Conservation (phyloP, 2,797 vertebrate species). For the Notamacropus eugenii region DNA sequence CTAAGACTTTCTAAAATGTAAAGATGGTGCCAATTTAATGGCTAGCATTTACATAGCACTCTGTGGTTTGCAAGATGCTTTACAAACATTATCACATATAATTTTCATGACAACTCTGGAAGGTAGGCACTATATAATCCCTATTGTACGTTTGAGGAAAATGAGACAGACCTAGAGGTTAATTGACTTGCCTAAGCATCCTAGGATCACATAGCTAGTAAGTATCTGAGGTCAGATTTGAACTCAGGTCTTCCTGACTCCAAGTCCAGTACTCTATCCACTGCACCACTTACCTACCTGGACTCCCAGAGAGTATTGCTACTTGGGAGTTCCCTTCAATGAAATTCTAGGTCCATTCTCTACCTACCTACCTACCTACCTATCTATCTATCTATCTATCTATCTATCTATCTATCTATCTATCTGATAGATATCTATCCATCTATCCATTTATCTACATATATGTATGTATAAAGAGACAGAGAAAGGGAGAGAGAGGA, state of each 20-base stretch:
- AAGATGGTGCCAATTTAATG: not conserved
- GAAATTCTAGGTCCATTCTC: not conserved
- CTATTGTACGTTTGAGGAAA: conserved; percentile 12
- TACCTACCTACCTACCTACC: not conserved
- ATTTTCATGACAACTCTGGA: not conserved
- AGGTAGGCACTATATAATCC: not conserved
- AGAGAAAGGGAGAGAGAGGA: not conserved
- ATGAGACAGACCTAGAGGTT: not conserved
- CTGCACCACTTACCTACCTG: not conserved
- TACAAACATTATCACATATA: not conserved
- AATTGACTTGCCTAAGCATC: not conserved
- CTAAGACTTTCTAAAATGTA: not conserved
- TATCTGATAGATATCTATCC: too few relatives aligned
- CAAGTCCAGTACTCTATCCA: not conserved
- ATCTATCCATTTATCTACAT: too few relatives aligned
- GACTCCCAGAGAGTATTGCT: not conserved
- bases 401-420: too few relatives aligned
- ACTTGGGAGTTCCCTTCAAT: not conserved
- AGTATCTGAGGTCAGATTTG: conserved; percentile 5
- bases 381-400: not conserved
- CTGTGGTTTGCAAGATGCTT: not conserved
- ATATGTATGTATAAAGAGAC: too few relatives aligned
- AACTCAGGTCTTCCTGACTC: conserved; percentile 32
- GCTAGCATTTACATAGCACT: not conserved
- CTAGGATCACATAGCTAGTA: not conserved